Percentiles rank a stretch among this genome's conserved stretches.
These are phyloP conservation scores for Crotalus horridus DNA, from an alignment of 2,113 vertebrate species.

Conservation along the genomic window DNA sequence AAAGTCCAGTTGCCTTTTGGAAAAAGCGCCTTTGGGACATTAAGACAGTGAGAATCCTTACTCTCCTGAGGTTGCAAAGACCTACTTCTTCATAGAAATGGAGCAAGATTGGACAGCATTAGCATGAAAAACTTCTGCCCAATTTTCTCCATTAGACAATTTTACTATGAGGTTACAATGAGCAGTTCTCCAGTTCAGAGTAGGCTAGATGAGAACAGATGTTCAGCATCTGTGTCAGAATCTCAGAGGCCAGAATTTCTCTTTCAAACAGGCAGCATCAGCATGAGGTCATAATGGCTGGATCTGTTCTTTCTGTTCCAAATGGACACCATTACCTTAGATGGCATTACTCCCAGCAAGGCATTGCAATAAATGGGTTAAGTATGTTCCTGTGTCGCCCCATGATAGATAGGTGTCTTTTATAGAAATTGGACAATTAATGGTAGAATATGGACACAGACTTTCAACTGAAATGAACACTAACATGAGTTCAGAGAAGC, in stretches of 20 bases:
- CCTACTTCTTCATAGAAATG: neutral
- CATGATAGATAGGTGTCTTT: neutral
- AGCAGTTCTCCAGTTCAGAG: neutral
- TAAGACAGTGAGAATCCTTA: neutral
- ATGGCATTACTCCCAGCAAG: neutral
- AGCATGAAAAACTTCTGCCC: neutral
- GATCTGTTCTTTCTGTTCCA: neutral
- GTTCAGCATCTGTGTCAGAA: neutral
- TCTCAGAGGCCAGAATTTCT: neutral
- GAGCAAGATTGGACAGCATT: neutral
- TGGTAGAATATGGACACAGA: neutral
- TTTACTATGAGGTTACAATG: neutral
- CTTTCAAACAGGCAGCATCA: neutral
- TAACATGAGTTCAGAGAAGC: neutral
- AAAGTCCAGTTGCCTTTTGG: no score
- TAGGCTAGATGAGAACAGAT: neutral
- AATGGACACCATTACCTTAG: neutral
- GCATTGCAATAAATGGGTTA: neutral
- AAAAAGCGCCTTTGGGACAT: no score
- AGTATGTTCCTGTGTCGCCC: neutral
- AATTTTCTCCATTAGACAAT: neutral
- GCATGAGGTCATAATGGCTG: neutral
- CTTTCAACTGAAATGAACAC: neutral
- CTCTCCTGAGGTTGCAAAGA: neutral
- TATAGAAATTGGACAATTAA: neutral